phyloP scores from a whole-genome alignment of 2,888 invertebrate species.

The Drosophila borborema region DNA sequence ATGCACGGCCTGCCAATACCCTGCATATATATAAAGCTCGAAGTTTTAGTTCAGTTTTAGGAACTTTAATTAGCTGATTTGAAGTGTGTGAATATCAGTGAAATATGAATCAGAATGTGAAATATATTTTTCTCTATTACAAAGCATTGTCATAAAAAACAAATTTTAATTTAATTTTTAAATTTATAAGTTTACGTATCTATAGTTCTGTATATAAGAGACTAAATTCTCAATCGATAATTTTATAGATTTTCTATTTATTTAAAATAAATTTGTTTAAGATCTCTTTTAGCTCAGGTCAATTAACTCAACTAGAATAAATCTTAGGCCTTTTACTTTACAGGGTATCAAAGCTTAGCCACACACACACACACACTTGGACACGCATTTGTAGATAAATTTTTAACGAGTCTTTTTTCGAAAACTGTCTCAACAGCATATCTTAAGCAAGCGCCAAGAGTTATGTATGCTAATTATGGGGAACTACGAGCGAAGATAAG shows the following conservation, averaged over 20 bases:
- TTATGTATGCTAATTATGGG: constrained; percentile 24
- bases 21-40: not conserved
- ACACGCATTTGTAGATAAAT: constrained; percentile 22
- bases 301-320: not conserved
- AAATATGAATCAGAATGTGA: no score
- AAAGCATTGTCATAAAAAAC: no score
- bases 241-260: not conserved
- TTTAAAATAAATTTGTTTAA: not conserved
- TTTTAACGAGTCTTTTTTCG: constrained; percentile 9
- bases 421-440: constrained; percentile 16
- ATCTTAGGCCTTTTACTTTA: not conserved
- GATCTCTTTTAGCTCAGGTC: not conserved
- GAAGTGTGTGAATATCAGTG: no score
- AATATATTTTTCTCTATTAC: no score
- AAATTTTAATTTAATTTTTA: no score
- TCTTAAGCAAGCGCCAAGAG: constrained; percentile 3
- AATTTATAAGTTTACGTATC: no score
- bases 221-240: no score
- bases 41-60: no score
- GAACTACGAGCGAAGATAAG: constrained; percentile 12
- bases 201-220: no score
- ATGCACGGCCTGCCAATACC: not conserved
- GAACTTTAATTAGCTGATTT: no score
- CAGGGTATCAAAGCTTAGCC: constrained; percentile 5
- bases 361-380: not conserved